Evolutionary conservation across 92 coral and sea anemone genomes (phyloP), one percentile per base, ranked within the genome.

Genomic region (Porites divaricata): DNA sequence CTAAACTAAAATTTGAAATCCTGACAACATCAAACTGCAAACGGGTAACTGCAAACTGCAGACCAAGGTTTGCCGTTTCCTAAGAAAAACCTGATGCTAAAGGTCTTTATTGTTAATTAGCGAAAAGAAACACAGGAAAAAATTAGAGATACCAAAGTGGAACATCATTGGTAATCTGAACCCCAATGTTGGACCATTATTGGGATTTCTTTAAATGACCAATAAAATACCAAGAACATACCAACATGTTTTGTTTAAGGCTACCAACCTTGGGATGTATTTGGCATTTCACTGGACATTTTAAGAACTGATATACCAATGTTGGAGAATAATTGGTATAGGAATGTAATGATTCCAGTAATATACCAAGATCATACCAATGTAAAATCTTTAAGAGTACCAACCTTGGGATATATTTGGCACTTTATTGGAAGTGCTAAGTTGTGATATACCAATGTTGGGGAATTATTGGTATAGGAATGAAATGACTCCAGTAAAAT

Each of bases 131-230:
- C 74, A 70, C 74, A 35, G 54, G 53, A 69, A 35, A 73, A 52
- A 73, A 51, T 49, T 51, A 73, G 77, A 73, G 77, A 73, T 73
- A 6, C 77, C 64, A 73, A 73, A 51, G 15, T 73, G 61, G 77
- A 73, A 73, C 17, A 73, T 73, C 41, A 73, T 73, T 73, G 77
- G 77, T 13, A 73, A 73, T 2, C 10, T 51, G 41, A 4, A 11
- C 10, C 49, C 77, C 77, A 73, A 73, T 51, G 63, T 73, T 73
- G 77, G 77, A 73, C 48, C 63, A 73, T 51, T 41, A 73, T 24
- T 53, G 77, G 77, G 63, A 51, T 23, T 20, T 45, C 17, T 73
- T 53, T 73, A 73, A 73, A 52, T 9, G 9, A 19, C 77, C 77
- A 51, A 73, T 73, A 73, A 50, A 2, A 73, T 50, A 50, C 45